Conservation (phyloP, 2,888 invertebrate species). For the Stenodera caucasica region DNA sequence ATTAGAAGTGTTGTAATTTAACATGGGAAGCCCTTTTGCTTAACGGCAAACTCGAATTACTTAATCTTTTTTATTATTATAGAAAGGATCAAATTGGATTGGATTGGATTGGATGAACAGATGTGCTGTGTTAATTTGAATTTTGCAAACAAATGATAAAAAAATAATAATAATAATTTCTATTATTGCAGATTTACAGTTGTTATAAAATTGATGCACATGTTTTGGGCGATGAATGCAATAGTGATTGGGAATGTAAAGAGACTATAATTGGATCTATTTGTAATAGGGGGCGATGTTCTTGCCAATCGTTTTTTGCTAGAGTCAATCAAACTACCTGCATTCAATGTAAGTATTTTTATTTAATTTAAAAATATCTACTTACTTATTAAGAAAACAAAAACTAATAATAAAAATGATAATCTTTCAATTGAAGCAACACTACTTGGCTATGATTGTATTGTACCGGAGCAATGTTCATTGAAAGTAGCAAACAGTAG, state of each 20-base stretch:
- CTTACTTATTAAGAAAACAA: no score
- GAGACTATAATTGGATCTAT: conserved; percentile 63
- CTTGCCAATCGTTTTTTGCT: conserved; percentile 82
- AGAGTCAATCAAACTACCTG: conserved; percentile 76
- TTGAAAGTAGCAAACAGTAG: conserved; percentile 87
- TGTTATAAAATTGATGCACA: conserved; percentile 34
- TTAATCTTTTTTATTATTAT: no score
- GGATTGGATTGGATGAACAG: no score
- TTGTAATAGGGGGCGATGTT: conserved; percentile 72
- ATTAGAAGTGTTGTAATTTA: neutral
- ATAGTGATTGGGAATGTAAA: conserved; percentile 66
- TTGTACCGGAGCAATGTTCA: conserved; percentile 81
- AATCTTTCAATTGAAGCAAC: no score
- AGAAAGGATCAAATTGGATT: no score
- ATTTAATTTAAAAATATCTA: neutral
- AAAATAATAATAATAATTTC: no score
- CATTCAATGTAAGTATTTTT: conserved; percentile 73
- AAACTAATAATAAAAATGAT: no score
- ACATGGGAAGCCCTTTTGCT: neutral
- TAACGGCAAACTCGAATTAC: neutral
- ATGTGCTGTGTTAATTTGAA: no score
- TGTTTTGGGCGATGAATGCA: conserved; percentile 66
- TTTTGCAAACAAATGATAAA: no score
- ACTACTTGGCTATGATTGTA: conserved; percentile 80
- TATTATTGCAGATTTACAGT: neutral